Evolutionary conservation across 2,797 vertebrate genomes (phyloP), one percentile per base, ranked within the genome.

Genomic region (Muscicapa striata): DNA sequence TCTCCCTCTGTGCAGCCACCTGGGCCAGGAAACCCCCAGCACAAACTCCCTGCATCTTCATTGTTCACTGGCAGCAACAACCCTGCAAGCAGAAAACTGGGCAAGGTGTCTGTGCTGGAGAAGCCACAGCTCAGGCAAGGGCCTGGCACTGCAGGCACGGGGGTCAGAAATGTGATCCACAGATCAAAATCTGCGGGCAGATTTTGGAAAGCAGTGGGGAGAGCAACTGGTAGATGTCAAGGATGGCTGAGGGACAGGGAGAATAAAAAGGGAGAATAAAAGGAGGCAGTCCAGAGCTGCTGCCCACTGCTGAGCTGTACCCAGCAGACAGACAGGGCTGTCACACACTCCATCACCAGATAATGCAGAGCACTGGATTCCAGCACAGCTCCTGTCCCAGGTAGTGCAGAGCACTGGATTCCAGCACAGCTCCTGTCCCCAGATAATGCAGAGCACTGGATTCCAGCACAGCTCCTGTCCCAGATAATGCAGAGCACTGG

Each of bases 271-370:
- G 61, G 43, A 46, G 21, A 15, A 16, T 12, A 2, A 26, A 16
- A n/a, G 15, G n/a, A 54, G 11, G 21, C 49, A 26, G 6, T 1
- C 15, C 43, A n/a, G 52, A 40, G 63, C 30, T 49, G 52, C 63
- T 78, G 75, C 1, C 3, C 74, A 15, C 20, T 12, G 74, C 61
- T 59, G 16, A 1, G 14, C 73, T n/a, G 57, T 1, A 3, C 16
- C 22, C 27, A 15, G 54, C 48, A 66, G 30, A 3, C 40, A 43
- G 52, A 4, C 3, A 26, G 29, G 32, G 10, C 1, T 30, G 20
- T 5, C 41, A 3, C 5, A 19, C 26, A 0, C 16, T 21, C n/a
- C 17, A 1, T 2, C 5, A 1, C 1, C 3, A 40, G 41, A 3
- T 1, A n/a, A 7, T 41, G 41, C 43, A 20, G 43, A 45, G 43